Evolutionary conservation across 1,140 invertebrate species (phyloP), one percentile per base, ranked within the genome.

Genomic region (Bilobella aurantiaca): DNA sequence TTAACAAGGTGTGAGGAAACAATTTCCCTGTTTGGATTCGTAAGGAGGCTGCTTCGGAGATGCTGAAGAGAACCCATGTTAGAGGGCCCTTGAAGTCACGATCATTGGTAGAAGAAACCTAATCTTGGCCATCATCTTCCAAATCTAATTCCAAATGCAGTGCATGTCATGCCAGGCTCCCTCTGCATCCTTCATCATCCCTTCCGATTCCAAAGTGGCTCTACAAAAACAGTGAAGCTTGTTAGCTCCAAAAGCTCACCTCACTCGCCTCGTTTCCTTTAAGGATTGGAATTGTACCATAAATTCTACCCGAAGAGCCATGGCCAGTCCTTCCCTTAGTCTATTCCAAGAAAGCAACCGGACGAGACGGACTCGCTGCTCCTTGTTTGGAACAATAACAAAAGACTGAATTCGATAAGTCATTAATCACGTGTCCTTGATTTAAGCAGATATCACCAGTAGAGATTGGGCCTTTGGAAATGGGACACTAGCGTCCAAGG

Each of bases 1-100:
- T 18, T 53, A 53, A 53, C 49, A 53, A 53, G 49, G 49, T 53
- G 49, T 53, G 49, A 53, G 49, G 25, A 53, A 53, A 53, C 49
- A 53, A 53, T 53, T 53, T 53, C 18, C 34, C 49, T 53, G 49
- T 53, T 53, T 53, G 25, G 49, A 53, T 53, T 53, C 25, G 25
- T 53, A 53, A 53, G 49, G 49, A 53, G 49, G 49, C n/a, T 8
- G 37, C 8, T 42, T n/a, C 3, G 23, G 49, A 53, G 49, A 53
- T 23, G 23, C 12, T 12, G 12, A 53, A 23, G 49, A 23, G 23
- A 12, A 16, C 3, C 25, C 5, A 23, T 18, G 5, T 53, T 53
- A 23, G 49, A 53, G 5, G 49, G 25, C 25, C 3, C 12, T 12
- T 53, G 25, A 53, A 23, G 49, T 12, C 3, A 5, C 49, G 14